Evolutionary conservation across 2,113 vertebrate genomes (phyloP).

Genomic region (Percopsis transmontana): DNA sequence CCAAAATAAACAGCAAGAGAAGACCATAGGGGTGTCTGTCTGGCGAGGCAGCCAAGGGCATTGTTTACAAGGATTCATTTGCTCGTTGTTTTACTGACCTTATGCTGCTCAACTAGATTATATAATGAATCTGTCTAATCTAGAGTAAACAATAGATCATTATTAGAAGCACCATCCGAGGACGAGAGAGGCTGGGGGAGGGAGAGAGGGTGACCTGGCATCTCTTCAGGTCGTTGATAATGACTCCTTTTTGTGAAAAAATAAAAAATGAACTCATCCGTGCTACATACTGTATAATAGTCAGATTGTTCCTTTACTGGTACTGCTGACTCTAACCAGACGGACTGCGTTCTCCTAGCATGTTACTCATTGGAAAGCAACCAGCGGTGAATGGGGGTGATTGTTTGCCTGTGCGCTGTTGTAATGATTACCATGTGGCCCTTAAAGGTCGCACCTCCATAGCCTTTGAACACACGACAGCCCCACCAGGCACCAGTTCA

Average conservation of each 20-base stretch:
- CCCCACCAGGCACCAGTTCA: slow-evolving; percentile 42
- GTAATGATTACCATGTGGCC: slow-evolving; percentile 70
- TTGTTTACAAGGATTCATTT: slow-evolving; percentile 50
- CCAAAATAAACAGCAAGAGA: slow-evolving; percentile 34
- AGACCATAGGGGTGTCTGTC: slow-evolving; percentile 16
- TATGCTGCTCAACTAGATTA: slow-evolving; percentile 66
- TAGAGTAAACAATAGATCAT: slow-evolving; percentile 60
- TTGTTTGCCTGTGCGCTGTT: slow-evolving; percentile 59
- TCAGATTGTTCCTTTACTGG: slow-evolving; percentile 40
- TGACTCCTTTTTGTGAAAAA: slow-evolving; percentile 39
- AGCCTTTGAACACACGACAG: slow-evolving; percentile 33
- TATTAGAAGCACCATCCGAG: slow-evolving; percentile 25
- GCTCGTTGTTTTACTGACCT: slow-evolving; percentile 28
- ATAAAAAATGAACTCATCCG: slow-evolving; percentile 19
- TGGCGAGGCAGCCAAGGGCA: slow-evolving; percentile 26
- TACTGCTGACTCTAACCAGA: slow-evolving; percentile 11
- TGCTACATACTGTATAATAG: slow-evolving; percentile 49
- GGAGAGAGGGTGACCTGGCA: slow-evolving; percentile 41
- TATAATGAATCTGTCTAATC: slow-evolving; percentile 59
- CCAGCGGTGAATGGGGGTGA: slow-evolving; percentile 68
- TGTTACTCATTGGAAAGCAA: slow-evolving; percentile 55
- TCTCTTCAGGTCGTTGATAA: slow-evolving; percentile 41
- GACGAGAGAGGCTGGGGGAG: neutral
- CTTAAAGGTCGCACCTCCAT: slow-evolving; percentile 42
- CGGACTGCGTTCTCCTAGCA: slow-evolving; percentile 43